Evolutionary conservation across 2,888 invertebrate species (phyloP), one percentile per base, ranked within the genome.

Genomic region (Cataglyphis livida): DNA sequence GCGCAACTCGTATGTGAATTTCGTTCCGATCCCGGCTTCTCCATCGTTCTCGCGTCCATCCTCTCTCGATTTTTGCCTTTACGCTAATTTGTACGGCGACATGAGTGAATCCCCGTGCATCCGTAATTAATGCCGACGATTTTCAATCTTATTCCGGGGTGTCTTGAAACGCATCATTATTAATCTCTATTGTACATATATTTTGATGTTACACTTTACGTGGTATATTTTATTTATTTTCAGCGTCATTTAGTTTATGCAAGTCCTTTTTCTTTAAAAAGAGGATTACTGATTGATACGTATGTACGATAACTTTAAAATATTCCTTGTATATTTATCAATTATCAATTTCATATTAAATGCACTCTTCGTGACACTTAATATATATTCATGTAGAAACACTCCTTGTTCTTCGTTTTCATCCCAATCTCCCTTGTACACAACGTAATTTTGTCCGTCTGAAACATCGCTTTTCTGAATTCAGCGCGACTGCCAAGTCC

Each of bases 21-120:
- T 62, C 51, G 38, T 21, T 28, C 18, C 12, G 28, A 75, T 9
- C 21, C 51, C 32, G 12, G 10, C 35, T 18, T 41, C 12, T 32
- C n/a, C 7, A 28, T n/a, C 9, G 15, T 12, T 54, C 57, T 6
- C 25, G 54, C 21, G 9, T 15, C 44, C 44, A 44, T 44, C 44
- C 18, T 51, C 18, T 21, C 32, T 62, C n/a, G 57, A 78, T 70
- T 78, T 70, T 70, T 70, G 32, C 57, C 15, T 71, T 25, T 59
- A 71, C 18, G 15, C 70, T 70, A 78, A 78, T 78, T 78, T 78
- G 78, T 71, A 70, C 71, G 59, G 41, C 21, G 78, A 41, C 59
- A 70, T 54, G 57, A 68, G 41, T 32, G 68, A 21, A 41, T 6
- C 21, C 41, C 44, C 25, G 41, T 70, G 59, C 21, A 78, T 78